Evolutionary conservation across 2,797 vertebrate species (phyloP).

Genomic region (Agapornis canus): DNA sequence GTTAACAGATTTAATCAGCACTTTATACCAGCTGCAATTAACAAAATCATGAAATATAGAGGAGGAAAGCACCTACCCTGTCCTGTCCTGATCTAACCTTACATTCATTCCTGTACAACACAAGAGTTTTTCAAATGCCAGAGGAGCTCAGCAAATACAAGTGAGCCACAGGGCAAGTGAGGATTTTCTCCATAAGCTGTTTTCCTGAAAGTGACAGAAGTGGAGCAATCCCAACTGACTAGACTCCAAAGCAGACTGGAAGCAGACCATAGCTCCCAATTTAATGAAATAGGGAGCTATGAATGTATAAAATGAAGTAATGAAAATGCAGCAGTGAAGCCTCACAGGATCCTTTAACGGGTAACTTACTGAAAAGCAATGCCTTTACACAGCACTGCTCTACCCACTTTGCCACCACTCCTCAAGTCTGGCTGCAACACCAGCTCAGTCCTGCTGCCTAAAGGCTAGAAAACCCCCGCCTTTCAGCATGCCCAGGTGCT

Average conservation of each 20-base stretch:
- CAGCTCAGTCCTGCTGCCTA: background rate
- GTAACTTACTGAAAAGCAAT: background rate
- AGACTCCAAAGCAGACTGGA: background rate
- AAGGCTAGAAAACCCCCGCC: background rate
- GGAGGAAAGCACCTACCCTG: background rate
- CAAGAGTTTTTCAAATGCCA: background rate
- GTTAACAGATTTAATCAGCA: background rate
- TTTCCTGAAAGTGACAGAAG: background rate
- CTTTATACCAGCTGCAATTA: background rate
- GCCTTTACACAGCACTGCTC: fast-evolving
- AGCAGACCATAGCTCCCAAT: background rate
- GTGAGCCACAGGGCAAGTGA: background rate
- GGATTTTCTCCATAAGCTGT: background rate
- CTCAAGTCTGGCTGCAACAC: background rate
- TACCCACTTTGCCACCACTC: background rate
- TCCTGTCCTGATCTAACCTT: background rate
- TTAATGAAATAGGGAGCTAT: background rate
- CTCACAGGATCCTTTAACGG: background rate
- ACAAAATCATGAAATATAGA: background rate
- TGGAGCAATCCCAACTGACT: background rate
- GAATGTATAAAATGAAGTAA: background rate
- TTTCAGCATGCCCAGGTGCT: background rate
- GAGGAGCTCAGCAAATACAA: background rate
- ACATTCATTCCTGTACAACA: background rate
- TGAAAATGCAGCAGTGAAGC: background rate